Conservation (phyloP, 1,140 invertebrate species). For the Protaetia brevitarsis region DNA sequence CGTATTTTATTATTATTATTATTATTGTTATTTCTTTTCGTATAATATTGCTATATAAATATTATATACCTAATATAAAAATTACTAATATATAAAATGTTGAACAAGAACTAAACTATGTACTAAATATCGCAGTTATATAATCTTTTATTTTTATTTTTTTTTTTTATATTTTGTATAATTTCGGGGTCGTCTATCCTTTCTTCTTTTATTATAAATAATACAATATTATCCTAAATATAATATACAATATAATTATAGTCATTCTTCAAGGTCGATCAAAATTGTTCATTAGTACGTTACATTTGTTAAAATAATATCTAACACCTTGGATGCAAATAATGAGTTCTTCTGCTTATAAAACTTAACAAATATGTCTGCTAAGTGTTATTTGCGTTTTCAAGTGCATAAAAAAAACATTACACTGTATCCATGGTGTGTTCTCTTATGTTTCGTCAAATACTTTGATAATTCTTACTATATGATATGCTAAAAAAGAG, state of each 20-base stretch:
- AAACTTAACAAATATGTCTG: no score
- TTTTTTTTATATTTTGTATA: neutral
- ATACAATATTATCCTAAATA: neutral
- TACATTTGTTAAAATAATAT: neutral
- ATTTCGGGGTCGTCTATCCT: neutral
- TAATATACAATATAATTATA: constrained; percentile 3
- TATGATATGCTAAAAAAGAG: no score
- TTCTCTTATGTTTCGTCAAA: no score
- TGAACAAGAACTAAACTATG: neutral
- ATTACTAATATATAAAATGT: constrained; percentile 16
- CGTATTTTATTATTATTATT: no score
- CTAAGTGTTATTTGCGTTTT: no score
- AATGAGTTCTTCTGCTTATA: no score
- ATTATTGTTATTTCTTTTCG: no score
- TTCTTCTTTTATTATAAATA: no score
- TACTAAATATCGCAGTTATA: constrained; percentile 6
- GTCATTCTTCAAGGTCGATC: neutral
- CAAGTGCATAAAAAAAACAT: no score
- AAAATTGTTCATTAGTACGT: neutral
- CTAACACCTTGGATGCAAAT: no score
- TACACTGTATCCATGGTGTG: no score
- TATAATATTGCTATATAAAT: neutral
- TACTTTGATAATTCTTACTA: no score
- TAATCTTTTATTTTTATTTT: neutral
- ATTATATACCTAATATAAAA: neutral